Conservation (phyloP, 1,140 invertebrate species). For the Heliothis virescens region DNA sequence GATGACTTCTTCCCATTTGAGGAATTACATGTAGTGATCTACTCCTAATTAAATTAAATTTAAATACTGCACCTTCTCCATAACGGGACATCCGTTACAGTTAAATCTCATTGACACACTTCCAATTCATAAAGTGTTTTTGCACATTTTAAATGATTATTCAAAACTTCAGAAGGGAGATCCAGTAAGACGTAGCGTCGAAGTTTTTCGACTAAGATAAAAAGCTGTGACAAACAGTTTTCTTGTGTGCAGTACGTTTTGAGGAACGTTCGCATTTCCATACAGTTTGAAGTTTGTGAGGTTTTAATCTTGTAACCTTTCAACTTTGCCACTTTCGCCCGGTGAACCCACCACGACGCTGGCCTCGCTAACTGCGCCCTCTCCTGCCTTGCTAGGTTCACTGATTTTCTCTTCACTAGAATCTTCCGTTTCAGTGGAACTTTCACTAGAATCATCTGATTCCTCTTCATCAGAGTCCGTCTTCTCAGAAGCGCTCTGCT, state of each 20-base stretch:
- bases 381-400: constrained; percentile 26
- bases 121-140: no score
- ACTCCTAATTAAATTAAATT: no score
- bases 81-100: no score
- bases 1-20: no score
- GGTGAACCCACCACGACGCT: constrained; percentile 73
- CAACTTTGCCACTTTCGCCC: constrained; percentile 77
- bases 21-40: no score
- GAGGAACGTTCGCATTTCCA: not conserved
- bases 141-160: no score
- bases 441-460: constrained; percentile 46
- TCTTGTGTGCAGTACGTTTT: not conserved
- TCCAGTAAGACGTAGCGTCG: not conserved
- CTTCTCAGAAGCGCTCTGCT: constrained; percentile 65
- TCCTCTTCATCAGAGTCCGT: constrained; percentile 61
- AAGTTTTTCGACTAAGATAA: not conserved
- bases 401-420: constrained; percentile 54
- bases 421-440: constrained; percentile 54
- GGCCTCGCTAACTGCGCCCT: constrained; percentile 54
- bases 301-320: constrained; percentile 65
- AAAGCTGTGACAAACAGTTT: not conserved
- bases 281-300: not conserved
- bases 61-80: no score
- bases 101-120: no score
- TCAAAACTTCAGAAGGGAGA: no score